A percentile compares a stretch with the other conserved stretches of the same genome.
Evolutionary conservation across 2,888 invertebrate genomes (phyloP).

Genomic region (Sialis fuliginosa): DNA sequence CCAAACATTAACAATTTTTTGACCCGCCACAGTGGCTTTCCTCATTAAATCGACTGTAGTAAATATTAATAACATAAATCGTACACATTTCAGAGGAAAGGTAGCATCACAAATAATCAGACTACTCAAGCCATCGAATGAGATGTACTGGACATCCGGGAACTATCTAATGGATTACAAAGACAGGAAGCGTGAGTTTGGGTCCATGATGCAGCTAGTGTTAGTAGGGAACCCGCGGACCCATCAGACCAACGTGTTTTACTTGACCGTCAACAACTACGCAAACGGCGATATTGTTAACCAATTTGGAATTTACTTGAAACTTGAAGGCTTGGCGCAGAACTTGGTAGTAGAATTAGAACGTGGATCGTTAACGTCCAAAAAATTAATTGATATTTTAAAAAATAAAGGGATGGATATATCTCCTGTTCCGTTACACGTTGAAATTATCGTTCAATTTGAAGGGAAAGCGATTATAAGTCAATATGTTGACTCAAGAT

Average conservation of each 20-base stretch:
- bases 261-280: conserved; percentile 36
- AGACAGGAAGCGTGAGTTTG: conserved; percentile 40
- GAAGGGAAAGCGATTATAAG: conserved; percentile 49
- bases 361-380: too few relatives aligned
- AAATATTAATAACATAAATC: not conserved
- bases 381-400: conserved; percentile 25
- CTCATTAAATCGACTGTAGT: not conserved
- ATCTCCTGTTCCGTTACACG: conserved; percentile 34
- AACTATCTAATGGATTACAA: conserved; percentile 53
- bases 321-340: conserved; percentile 33
- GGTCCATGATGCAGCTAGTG: conserved; percentile 38
- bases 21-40: not conserved
- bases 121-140: conserved; percentile 31
- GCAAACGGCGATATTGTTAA: conserved; percentile 37
- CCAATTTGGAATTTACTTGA: conserved; percentile 43
- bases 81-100: conserved; percentile 30
- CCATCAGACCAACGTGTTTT: conserved; percentile 42
- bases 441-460: conserved; percentile 45
- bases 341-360: conserved; percentile 25
- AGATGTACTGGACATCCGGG: conserved; percentile 46
- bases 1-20: too few relatives aligned
- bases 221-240: conserved; percentile 46
- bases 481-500: conserved; percentile 44
- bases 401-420: conserved; percentile 27
- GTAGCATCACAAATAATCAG: conserved; percentile 46